Conservation (phyloP, 2,113 vertebrate genomes). For the Coturnix japonica region DNA sequence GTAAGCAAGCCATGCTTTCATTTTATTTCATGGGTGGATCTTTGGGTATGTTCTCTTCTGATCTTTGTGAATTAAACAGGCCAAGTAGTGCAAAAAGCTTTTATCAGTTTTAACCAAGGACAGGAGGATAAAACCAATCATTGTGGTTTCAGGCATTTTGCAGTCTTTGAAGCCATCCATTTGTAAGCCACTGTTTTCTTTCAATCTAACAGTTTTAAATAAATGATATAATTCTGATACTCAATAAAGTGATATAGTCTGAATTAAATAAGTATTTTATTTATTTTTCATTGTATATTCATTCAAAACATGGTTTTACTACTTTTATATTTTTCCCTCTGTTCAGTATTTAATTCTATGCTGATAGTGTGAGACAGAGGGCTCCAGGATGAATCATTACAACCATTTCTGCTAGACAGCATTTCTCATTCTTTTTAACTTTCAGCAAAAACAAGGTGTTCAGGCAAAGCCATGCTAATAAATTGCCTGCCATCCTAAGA, state of each 20-base stretch:
- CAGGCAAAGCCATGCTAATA: not conserved
- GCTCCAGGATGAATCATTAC: not conserved
- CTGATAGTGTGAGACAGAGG: rapidly evolving
- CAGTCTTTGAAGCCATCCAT: not conserved
- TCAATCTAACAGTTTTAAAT: not conserved
- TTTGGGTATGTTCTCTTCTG: not conserved
- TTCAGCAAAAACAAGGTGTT: not conserved
- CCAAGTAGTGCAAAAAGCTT: not conserved
- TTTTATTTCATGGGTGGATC: not conserved
- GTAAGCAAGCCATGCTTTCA: not conserved
- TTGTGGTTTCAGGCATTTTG: not conserved
- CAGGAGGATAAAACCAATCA: not conserved
- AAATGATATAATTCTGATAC: not conserved
- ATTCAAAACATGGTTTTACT: not conserved
- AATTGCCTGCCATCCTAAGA: not conserved
- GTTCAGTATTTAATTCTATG: not conserved
- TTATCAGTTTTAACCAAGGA: not conserved
- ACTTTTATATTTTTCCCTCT: not conserved
- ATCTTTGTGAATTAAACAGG: not conserved
- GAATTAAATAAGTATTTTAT: not conserved
- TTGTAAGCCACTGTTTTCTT: not conserved
- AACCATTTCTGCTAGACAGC: not conserved
- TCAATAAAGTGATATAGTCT: not conserved
- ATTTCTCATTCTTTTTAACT: not conserved
- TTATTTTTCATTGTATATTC: not conserved